phyloP scores from a whole-genome alignment of 2,888 invertebrate genomes.

The Tinea trinotella region DNA sequence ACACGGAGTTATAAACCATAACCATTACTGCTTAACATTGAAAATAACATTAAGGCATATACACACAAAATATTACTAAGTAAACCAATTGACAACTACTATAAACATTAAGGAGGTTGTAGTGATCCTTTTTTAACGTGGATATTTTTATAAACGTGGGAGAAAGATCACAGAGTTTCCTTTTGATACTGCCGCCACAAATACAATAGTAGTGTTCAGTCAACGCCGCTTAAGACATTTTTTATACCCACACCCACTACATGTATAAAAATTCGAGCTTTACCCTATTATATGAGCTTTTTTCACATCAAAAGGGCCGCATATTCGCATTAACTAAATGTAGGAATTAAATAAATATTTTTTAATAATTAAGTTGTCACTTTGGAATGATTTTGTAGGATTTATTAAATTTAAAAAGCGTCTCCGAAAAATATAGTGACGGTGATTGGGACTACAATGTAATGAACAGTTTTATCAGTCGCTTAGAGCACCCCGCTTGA shows the following conservation, averaged over 20 bases:
- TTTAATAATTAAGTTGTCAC: background rate
- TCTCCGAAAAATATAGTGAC: too few relatives aligned
- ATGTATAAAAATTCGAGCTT: constrained; percentile 47
- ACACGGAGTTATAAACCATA: too few relatives aligned
- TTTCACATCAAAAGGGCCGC: constrained; percentile 1
- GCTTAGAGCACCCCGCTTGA: too few relatives aligned
- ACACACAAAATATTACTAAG: background rate
- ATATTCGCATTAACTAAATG: background rate
- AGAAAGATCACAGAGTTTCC: constrained; percentile 32
- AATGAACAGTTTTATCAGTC: too few relatives aligned
- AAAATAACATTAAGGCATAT: background rate
- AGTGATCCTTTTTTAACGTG: constrained; percentile 26
- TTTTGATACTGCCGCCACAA: constrained; percentile 56
- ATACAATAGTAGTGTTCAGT: constrained; percentile 16
- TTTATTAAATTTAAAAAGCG: too few relatives aligned
- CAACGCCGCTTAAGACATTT: constrained; percentile 47
- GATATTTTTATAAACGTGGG: constrained; percentile 62
- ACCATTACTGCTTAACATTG: background rate
- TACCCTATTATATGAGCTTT: constrained; percentile 8
- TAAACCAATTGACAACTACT: constrained; percentile 10
- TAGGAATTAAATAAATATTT: background rate
- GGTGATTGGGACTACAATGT: too few relatives aligned
- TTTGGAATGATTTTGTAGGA: too few relatives aligned
- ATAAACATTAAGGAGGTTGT: constrained; percentile 12
- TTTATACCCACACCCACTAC: constrained; percentile 50